phyloP scores from a whole-genome alignment of 2,113 vertebrate species.

The Lophius piscatorius region DNA sequence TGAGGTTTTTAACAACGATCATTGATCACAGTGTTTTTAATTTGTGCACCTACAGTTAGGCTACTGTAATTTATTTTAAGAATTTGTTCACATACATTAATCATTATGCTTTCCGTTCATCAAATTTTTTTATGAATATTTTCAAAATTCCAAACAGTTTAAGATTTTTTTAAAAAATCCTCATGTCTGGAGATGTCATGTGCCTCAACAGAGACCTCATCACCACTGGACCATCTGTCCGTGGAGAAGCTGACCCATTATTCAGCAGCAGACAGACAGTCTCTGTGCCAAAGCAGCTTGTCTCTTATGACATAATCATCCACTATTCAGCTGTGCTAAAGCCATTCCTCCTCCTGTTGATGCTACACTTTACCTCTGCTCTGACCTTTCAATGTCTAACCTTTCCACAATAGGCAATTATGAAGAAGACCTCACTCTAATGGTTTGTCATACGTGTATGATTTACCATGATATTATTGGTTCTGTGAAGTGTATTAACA shows the following conservation, averaged over 20 bases:
- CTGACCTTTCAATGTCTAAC: slow-evolving; percentile 44
- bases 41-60: background rate
- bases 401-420: too few species aligned
- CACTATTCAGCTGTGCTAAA: slow-evolving; percentile 28
- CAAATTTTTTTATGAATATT: too few species aligned
- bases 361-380: slow-evolving; percentile 34
- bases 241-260: slow-evolving; percentile 5
- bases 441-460: background rate
- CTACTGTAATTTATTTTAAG: background rate
- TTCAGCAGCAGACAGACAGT: slow-evolving; percentile 21
- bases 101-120: too few species aligned
- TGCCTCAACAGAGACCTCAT: slow-evolving; percentile 10
- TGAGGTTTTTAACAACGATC: background rate
- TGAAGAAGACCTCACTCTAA: background rate
- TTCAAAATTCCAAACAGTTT: too few species aligned
- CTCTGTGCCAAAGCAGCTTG: slow-evolving; percentile 20
- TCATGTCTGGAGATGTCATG: too few species aligned
- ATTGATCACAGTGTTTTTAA: background rate
- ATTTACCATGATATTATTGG: background rate
- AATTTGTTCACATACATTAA: background rate
- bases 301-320: slow-evolving; percentile 37
- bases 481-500: background rate
- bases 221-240: slow-evolving; percentile 13
- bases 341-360: slow-evolving; percentile 20
- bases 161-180: too few species aligned